Conservation (phyloP, 2,797 vertebrate genomes). For the Hippopotamyrus pictus region DNA sequence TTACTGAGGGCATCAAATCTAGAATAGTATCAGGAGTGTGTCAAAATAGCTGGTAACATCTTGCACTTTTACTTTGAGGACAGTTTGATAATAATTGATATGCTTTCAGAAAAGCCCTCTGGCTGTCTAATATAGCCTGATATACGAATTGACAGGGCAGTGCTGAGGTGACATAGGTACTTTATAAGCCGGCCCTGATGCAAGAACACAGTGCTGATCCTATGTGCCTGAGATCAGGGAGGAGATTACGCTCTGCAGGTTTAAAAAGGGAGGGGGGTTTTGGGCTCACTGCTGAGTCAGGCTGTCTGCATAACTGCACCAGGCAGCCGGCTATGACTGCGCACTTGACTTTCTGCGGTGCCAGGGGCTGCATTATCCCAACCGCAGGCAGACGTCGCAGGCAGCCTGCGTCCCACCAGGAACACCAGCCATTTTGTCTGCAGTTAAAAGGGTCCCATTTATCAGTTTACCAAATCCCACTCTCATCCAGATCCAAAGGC, state of each 20-base stretch:
- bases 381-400: not conserved
- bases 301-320: conserved; percentile 50
- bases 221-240: conserved; percentile 18
- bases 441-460: not conserved
- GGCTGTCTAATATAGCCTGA: not conserved
- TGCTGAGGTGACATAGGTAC: not conserved
- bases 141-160: not conserved
- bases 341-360: conserved; percentile 37
- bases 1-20: not conserved
- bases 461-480: not conserved
- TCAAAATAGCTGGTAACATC: not conserved
- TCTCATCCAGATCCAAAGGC: not conserved
- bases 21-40: not conserved
- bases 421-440: not conserved
- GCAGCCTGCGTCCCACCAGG: not conserved
- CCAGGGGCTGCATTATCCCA: conserved; percentile 13
- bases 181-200: not conserved
- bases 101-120: not conserved
- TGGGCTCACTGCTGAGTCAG: conserved; percentile 59
- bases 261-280: conserved; percentile 27
- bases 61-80: not conserved
- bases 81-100: not conserved
- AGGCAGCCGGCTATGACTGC: conserved; percentile 46
- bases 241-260: conserved; percentile 18
- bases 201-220: conserved; percentile 23